phyloP scores from a whole-genome alignment of 2,888 invertebrate species.

The Busseola fusca region DNA sequence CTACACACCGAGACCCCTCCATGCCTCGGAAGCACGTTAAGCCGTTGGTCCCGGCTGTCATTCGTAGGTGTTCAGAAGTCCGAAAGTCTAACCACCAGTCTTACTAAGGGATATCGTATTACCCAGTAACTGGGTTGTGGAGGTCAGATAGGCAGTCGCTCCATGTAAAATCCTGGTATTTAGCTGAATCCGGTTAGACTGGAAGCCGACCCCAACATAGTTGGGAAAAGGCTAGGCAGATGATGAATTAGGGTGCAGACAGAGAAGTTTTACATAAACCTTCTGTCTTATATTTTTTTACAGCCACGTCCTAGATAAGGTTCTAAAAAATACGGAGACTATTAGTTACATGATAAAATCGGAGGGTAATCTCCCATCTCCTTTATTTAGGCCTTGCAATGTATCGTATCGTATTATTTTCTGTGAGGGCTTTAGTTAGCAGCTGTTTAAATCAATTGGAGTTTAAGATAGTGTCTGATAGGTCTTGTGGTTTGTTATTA shows the following conservation, averaged over 20 bases:
- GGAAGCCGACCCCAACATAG: too few species aligned
- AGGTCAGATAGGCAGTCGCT: too few species aligned
- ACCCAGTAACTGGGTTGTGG: too few species aligned
- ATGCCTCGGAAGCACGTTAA: too few species aligned
- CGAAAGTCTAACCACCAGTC: too few species aligned
- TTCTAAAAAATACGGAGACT: conserved; percentile 53
- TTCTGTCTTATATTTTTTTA: conserved; percentile 3
- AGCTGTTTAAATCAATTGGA: conserved; percentile 46
- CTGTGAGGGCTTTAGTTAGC: conserved; percentile 29
- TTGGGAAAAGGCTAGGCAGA: too few species aligned
- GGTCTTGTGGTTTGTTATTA: conserved; percentile 12
- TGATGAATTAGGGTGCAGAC: background rate
- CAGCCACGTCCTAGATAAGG: conserved; percentile 38
- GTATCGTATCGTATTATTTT: conserved; percentile 33
- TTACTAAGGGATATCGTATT: too few species aligned
- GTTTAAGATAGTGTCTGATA: conserved; percentile 32
- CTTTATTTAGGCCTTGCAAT: conserved; percentile 45
- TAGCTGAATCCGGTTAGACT: too few species aligned
- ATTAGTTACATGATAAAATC: conserved; percentile 56
- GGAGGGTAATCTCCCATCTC: conserved; percentile 34
- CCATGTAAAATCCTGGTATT: too few species aligned
- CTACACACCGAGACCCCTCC: too few species aligned
- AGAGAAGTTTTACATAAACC: background rate
- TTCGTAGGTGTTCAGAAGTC: too few species aligned
- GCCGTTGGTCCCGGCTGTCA: too few species aligned